Base-by-base conservation (phyloP, 2,113 vertebrate species). In the Amia ocellicauda region DNA sequence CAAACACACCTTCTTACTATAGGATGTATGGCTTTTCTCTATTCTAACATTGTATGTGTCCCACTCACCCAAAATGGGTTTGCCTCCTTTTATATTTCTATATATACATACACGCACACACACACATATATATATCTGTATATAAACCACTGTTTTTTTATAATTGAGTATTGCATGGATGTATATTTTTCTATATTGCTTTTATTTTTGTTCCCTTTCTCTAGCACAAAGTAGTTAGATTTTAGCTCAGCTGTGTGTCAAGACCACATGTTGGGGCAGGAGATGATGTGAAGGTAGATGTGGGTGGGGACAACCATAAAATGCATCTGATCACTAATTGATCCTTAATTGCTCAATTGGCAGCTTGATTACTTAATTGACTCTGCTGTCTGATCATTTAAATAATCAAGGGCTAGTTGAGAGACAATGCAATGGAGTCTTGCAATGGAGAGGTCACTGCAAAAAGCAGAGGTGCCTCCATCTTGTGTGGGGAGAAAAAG, bases 161-260 rank as follows among this genome's bases (percentile, higher is more conserved):
- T 49, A 26, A 66, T 58, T 58, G 56, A 27, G 24, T 58, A 20
- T 47, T 65, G 63, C 63, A 58, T 65, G 54, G 20, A 50, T 65
- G 55, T 49, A 54, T 58, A 65, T 58, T 65, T 65, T 65, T n/a
- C n/a, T 65, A 65, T 45, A 50, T 49, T 29, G 29, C 19, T 51
- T 20, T 7, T 36, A 36, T 7, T 50, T 58, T 51, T 26, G 43
- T 57, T 66, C 16, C 22, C 29, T 53, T 62, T 40, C 28, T 20
- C 29, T 26, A 23, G 31, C 54, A 50, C 60, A 65, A 20, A 16
- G 22, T 58, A 29, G 36, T 20, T 31, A 66, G 43, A 66, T 41
- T 19, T 51, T 7, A 58, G 41, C 52, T 57, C 5, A 36, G 10
- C 7, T 58, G 53, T 66, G 28, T 58, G 41, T 54, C 53, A 55